Conservation (phyloP, 2,113 vertebrate genomes). For the Rallus limicola region DNA sequence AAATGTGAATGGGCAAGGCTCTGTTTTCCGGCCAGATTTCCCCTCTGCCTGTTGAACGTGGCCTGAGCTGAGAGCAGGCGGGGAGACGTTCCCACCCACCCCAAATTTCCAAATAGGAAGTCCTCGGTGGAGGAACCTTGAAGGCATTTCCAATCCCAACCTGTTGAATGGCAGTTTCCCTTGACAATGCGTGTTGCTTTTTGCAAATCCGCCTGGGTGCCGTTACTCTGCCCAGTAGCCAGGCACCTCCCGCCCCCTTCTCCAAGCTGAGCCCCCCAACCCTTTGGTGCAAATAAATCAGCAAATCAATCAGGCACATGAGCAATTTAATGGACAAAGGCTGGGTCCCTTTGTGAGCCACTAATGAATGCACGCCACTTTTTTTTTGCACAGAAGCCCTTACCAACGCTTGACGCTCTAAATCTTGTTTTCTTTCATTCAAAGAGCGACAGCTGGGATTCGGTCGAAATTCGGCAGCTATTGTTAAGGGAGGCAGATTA, state of each 20-base stretch:
- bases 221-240: constrained; percentile 46
- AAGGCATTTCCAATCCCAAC: constrained; percentile 78
- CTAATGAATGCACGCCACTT: constrained; percentile 90
- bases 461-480: constrained; percentile 88
- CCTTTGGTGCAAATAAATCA: constrained; percentile 70
- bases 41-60: constrained; percentile 54
- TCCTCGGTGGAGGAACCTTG: constrained; percentile 9
- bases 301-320: constrained; percentile 80
- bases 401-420: constrained; percentile 87
- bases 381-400: constrained; percentile 79
- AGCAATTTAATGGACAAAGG: constrained; percentile 80
- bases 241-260: constrained; percentile 61
- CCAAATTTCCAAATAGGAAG: constrained; percentile 56
- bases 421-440: constrained; percentile 98
- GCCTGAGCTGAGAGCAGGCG: constrained; percentile 17
- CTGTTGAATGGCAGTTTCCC: constrained; percentile 76
- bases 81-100: constrained; percentile 53
- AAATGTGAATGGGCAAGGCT: constrained; percentile 68
- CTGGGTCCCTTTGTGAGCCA: constrained; percentile 72
- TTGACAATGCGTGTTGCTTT: constrained; percentile 76
- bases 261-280: constrained; percentile 37
- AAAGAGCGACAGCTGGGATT: constrained; percentile 96
- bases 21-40: constrained; percentile 70
- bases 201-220: constrained; percentile 42
- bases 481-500: constrained; percentile 93